Percentiles rank a stretch among this genome's conserved stretches.
These are phyloP conservation scores for Callimorpha dominula DNA, from an alignment of 2,888 invertebrate species.

Conservation along the genomic window DNA sequence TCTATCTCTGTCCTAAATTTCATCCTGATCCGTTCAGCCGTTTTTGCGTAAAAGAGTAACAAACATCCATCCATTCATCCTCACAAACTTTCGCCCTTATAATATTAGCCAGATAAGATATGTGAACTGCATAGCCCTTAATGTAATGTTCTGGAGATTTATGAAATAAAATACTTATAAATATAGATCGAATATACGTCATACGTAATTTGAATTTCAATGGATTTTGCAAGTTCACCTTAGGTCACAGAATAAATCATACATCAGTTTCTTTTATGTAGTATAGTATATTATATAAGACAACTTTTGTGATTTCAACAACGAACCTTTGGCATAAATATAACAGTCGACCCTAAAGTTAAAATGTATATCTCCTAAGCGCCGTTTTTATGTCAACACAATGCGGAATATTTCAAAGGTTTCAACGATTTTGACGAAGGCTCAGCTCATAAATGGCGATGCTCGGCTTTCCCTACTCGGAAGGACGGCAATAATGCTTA, in stretches of 20 bases:
- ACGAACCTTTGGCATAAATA: slow-evolving; percentile 22
- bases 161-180: not conserved
- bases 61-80: too few species aligned
- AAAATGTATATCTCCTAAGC: slow-evolving; percentile 36
- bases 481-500: slow-evolving; percentile 37
- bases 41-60: too few species aligned
- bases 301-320: not conserved
- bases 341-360: slow-evolving; percentile 19
- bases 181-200: not conserved
- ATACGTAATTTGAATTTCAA: not conserved
- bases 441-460: slow-evolving; percentile 36
- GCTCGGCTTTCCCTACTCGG: slow-evolving; percentile 19
- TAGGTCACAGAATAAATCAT: not conserved
- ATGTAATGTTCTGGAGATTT: not conserved
- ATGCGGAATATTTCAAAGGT: slow-evolving; percentile 40
- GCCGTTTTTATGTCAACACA: slow-evolving; percentile 41
- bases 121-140: not conserved
- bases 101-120: too few species aligned
- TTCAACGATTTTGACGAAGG: slow-evolving; percentile 35
- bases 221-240: not conserved
- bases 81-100: too few species aligned
- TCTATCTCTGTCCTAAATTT: too few species aligned
- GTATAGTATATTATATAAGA: not conserved
- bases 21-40: too few species aligned
- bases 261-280: not conserved